phyloP scores from a whole-genome alignment of 2,797 vertebrate species.

The Trichosurus vulpecula region DNA sequence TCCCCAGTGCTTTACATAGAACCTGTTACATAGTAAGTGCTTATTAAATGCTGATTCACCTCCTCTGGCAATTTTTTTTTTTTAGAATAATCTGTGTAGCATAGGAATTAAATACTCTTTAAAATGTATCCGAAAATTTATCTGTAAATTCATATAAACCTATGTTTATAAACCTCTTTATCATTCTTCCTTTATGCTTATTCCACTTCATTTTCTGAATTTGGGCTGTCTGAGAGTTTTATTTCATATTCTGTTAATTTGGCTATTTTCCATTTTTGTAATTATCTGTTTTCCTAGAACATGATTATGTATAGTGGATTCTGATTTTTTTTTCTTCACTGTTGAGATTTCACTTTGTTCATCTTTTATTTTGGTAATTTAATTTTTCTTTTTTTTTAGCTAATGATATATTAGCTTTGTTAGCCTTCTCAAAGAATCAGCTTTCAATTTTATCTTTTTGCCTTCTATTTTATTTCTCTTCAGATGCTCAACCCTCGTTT shows the following conservation, averaged over 20 bases:
- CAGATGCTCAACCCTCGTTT: not conserved
- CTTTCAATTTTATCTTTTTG: not conserved
- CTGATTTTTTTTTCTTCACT: not conserved
- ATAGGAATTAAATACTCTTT: not conserved
- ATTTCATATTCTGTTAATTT: not conserved
- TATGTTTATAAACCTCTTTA: not conserved
- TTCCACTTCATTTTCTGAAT: not conserved
- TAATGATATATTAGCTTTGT: not conserved
- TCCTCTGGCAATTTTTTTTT: not conserved
- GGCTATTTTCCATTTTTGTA: not conserved
- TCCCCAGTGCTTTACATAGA: not conserved
- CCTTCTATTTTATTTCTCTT: not conserved
- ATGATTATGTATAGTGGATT: not conserved
- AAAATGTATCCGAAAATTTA: not conserved
- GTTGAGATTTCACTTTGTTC: not conserved
- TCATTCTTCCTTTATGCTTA: not conserved
- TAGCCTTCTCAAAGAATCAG: not conserved
- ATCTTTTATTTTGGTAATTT: not conserved
- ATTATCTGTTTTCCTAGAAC: not conserved
- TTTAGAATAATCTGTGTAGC: not conserved
- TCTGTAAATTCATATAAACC: not conserved
- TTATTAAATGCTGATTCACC: not conserved
- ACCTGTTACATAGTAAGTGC: not conserved
- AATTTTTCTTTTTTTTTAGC: not conserved
- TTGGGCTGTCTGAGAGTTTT: not conserved